These are phyloP conservation scores for Brienomyrus brachyistius DNA, from an alignment of 2,113 vertebrate species.

Conservation along the genomic window DNA sequence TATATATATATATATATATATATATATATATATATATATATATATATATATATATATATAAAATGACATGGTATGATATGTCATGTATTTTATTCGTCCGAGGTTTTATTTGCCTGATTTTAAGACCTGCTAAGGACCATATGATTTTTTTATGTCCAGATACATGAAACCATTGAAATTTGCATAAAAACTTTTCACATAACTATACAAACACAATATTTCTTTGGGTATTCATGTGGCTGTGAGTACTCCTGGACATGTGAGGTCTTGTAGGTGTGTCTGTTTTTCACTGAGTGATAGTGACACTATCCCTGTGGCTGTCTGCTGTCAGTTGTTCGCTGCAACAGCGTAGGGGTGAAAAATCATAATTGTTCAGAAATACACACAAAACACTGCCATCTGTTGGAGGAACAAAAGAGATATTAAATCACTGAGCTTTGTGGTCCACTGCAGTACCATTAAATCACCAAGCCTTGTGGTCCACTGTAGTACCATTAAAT, in stretches of 20 bases:
- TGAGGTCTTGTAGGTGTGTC: neutral
- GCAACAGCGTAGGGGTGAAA: neutral
- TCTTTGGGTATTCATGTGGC: neutral
- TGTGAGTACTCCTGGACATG: neutral
- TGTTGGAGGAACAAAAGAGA: neutral
- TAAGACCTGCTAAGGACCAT: neutral
- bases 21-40: too few species aligned
- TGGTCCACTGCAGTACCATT: neutral
- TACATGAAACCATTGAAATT: neutral
- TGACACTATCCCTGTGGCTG: neutral
- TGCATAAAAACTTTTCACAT: neutral
- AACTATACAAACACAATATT: neutral
- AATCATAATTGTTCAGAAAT: neutral
- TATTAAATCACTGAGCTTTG: neutral
- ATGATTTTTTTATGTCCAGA: neutral
- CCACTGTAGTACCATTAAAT: neutral
- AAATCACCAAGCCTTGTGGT: neutral
- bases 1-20: too few species aligned
- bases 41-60: neutral
- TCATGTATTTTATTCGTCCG: too few species aligned
- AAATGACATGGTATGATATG: too few species aligned
- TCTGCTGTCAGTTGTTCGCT: neutral
- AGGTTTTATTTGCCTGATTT: too few species aligned
- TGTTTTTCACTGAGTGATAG: neutral
- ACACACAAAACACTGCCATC: slow-evolving; percentile 1